Evolutionary conservation across 2,113 vertebrate species (phyloP).

Genomic region (Gadus chalcogrammus): DNA sequence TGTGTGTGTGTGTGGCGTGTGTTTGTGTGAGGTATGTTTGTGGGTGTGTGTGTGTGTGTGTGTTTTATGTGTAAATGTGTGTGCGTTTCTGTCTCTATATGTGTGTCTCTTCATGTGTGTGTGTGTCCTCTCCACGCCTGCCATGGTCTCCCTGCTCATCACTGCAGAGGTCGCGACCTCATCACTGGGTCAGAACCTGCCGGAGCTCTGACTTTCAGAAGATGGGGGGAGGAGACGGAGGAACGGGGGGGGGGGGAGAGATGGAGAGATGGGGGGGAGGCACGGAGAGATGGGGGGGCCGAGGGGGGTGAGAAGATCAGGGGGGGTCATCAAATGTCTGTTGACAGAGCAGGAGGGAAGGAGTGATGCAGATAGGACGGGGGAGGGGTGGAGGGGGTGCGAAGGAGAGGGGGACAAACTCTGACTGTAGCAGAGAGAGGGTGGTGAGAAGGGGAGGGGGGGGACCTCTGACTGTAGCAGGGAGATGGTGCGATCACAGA

Average conservation of each 20-base stretch:
- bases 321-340: constrained; percentile 57
- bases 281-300: neutral
- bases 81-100: constrained; percentile 21
- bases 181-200: constrained; percentile 62
- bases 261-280: neutral
- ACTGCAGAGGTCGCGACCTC: constrained; percentile 59
- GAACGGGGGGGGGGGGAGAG: constrained; percentile 34
- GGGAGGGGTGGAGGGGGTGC: neutral
- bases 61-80: neutral
- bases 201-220: constrained; percentile 63
- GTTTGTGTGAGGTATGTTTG: constrained; percentile 29
- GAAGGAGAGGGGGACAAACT: neutral
- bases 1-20: constrained; percentile 7
- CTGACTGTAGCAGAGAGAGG: neutral
- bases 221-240: constrained; percentile 33
- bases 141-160: constrained; percentile 26
- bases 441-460: neutral
- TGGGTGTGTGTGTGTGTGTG: constrained; percentile 22
- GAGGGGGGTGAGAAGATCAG: too few species aligned
- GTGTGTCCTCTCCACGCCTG: constrained; percentile 44
- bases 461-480: neutral
- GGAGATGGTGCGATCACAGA: neutral
- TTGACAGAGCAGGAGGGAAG: neutral
- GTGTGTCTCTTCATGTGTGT: constrained; percentile 25
- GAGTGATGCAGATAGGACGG: neutral